A percentile compares a stretch with the other conserved stretches of the same genome.
Evolutionary conservation across 2,888 invertebrate species (phyloP).

Genomic region (Caradrina clavipalpis): DNA sequence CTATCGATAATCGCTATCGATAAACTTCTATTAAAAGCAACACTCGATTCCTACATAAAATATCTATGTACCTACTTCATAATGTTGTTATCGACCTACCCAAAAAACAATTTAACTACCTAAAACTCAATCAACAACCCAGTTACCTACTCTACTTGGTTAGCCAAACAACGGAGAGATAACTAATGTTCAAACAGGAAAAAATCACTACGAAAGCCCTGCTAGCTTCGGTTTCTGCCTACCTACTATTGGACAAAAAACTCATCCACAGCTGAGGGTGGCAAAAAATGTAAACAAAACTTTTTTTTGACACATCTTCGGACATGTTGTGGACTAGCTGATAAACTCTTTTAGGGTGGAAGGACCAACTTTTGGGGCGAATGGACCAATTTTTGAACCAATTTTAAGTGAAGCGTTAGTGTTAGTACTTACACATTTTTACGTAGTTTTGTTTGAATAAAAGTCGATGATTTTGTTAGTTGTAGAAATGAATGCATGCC

Average conservation of each 20-base stretch:
- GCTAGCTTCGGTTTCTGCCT: slow-evolving; percentile 48
- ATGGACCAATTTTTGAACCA: no score
- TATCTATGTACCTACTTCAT: background rate
- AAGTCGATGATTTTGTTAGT: no score
- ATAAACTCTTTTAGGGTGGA: slow-evolving; percentile 66
- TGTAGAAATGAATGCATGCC: no score
- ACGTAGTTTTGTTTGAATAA: no score
- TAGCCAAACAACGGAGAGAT: slow-evolving; percentile 52
- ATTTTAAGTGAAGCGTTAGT: no score
- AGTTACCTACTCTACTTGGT: slow-evolving; percentile 37
- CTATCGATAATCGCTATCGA: no score
- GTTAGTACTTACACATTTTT: no score
- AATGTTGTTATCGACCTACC: slow-evolving; percentile 8
- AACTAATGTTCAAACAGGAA: slow-evolving; percentile 52
- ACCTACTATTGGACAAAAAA: slow-evolving; percentile 70
- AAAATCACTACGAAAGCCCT: slow-evolving; percentile 48
- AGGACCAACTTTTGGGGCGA: slow-evolving; percentile 9
- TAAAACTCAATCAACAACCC: slow-evolving; percentile 21
- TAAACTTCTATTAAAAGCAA: no score
- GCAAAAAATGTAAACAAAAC: slow-evolving; percentile 81
- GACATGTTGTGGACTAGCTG: slow-evolving; percentile 70
- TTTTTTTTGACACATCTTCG: slow-evolving; percentile 71
- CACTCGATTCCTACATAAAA: no score
- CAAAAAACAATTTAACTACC: slow-evolving; percentile 23
- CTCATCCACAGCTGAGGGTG: slow-evolving; percentile 68